Base-by-base conservation (phyloP, 2,113 vertebrate species). In the Irena cyanogastra region DNA sequence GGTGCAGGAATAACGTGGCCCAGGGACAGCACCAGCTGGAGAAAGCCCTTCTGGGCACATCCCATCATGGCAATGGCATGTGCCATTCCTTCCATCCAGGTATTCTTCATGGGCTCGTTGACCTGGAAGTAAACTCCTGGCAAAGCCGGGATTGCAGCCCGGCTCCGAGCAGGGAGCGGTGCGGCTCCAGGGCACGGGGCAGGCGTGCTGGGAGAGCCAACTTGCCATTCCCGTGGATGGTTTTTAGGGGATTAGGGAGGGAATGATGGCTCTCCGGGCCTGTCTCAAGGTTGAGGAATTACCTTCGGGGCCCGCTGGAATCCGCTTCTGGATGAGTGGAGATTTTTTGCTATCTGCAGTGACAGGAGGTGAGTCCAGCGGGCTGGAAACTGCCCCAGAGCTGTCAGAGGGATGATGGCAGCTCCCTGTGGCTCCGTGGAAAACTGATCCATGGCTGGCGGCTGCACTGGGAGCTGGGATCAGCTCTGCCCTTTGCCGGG, bases 291-390 rank as follows among this genome's bases (percentile, higher is more conserved):
- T 47, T 63, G 45, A 72, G 45, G 95, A 94, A 94, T 95, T 95
- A 83, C 96, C 95, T 89, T 90, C 30, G 90, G 96, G 95, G 75
- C 19, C 47, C 1, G 2, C 64, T 93, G 72, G 78, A 77, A 53
- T 75, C 61, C 39, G 0, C 64, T 83, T 77, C 52, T 91, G 97
- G 94, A 54, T 97, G 95, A 85, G 2, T 97, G 95, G 93, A 95
- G 89, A 80, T 64, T 75, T 91, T 63, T 95, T 63, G 69, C 82
- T 17, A 93, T 96, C 70, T 1, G 23, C 84, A 60, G 52, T 75
- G 97, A 95, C 95, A 95, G 92, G 61, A 78, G 52, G 68, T 0
- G 7, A 88, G 81, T 49, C 57, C 81, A 71, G 92, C 4, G 4
- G 93, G 82, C 88, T 95, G 96, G 89, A 92, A 95, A 69, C 1